Evolutionary conservation across 2,888 invertebrate species (phyloP).

Genomic region (Spialia ferax): DNA sequence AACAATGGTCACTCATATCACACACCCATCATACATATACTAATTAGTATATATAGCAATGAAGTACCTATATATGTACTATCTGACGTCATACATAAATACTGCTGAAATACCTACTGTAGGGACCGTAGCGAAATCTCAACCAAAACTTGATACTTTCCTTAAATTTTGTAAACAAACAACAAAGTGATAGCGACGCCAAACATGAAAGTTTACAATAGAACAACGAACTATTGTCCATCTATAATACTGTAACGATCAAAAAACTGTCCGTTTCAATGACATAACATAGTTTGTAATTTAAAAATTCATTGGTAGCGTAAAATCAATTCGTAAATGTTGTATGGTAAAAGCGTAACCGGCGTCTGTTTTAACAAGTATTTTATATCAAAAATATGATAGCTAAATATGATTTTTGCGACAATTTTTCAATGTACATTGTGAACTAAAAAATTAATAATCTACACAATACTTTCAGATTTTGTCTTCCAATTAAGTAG

Average conservation of each 20-base stretch:
- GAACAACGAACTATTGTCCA: background rate
- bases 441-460: background rate
- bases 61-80: too few species aligned
- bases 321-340: slow-evolving; percentile 42
- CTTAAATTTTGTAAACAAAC: slow-evolving; percentile 3
- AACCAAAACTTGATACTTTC: too few species aligned
- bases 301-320: slow-evolving; percentile 42
- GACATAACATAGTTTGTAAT: slow-evolving; percentile 44
- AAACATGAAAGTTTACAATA: slow-evolving; percentile 12
- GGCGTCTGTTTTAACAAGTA: slow-evolving; percentile 34
- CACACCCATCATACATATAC: too few species aligned
- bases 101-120: too few species aligned
- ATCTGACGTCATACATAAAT: too few species aligned
- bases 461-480: background rate
- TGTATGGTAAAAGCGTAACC: slow-evolving; percentile 47
- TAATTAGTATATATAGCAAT: too few species aligned
- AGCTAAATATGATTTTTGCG: slow-evolving; percentile 29
- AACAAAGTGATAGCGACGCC: slow-evolving; percentile 9
- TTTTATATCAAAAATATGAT: slow-evolving; percentile 26
- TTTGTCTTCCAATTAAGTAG: too few species aligned
- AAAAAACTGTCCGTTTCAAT: slow-evolving; percentile 32
- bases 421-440: slow-evolving; percentile 6
- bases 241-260: slow-evolving; percentile 12
- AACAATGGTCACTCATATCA: too few species aligned
- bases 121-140: too few species aligned